A percentile compares a stretch with the other conserved stretches of the same genome.
phyloP scores from a whole-genome alignment of 1,140 invertebrate genomes.

The Archivesica marissinica region DNA sequence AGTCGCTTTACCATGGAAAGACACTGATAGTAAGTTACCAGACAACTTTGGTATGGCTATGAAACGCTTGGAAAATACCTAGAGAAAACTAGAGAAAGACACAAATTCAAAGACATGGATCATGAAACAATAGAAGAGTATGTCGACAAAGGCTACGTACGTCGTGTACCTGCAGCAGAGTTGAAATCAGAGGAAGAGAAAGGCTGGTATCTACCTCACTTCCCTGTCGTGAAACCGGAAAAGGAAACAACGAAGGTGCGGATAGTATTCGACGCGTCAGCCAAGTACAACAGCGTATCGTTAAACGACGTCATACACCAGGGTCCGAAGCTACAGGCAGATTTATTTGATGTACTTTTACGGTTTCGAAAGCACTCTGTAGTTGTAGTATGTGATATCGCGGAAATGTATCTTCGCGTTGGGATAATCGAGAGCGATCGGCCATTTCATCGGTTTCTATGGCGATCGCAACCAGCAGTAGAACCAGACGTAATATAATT shows the following conservation, averaged over 20 bases:
- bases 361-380: slow-evolving; percentile 64
- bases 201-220: slow-evolving; percentile 64
- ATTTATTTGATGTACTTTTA: slow-evolving; percentile 62
- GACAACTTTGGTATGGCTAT: too few relatives aligned
- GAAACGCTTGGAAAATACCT: too few relatives aligned
- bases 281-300: slow-evolving; percentile 14
- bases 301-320: slow-evolving; percentile 62
- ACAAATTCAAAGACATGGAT: too few relatives aligned
- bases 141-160: too few relatives aligned
- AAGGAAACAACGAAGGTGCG: slow-evolving; percentile 58
- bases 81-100: too few relatives aligned
- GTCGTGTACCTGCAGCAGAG: too few relatives aligned
- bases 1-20: too few relatives aligned
- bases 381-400: slow-evolving; percentile 59
- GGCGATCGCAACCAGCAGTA: neutral
- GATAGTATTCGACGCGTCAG: slow-evolving; percentile 59
- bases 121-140: too few relatives aligned
- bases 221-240: slow-evolving; percentile 43
- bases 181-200: too few relatives aligned
- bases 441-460: slow-evolving; percentile 47
- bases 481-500: slow-evolving; percentile 31
- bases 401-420: slow-evolving; percentile 59
- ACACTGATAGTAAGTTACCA: too few relatives aligned
- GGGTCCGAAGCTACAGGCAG: slow-evolving; percentile 81
- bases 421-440: slow-evolving; percentile 18